phyloP scores from a whole-genome alignment of 2,888 invertebrate genomes.

The Dorcus hopei region DNA sequence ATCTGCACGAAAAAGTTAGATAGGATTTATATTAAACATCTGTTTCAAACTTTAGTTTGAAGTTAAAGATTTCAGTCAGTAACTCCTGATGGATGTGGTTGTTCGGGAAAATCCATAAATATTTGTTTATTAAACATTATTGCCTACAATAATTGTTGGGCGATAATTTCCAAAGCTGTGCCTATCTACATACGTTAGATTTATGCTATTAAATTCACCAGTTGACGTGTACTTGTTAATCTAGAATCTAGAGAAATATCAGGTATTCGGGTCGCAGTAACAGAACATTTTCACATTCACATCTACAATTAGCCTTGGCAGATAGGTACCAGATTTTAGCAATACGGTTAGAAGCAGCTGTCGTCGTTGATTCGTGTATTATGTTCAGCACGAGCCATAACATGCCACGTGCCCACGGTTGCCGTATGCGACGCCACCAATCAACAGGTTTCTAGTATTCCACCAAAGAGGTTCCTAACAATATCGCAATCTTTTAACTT shows the following conservation, averaged over 20 bases:
- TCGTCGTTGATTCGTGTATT: slow-evolving; percentile 14
- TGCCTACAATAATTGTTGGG: no score
- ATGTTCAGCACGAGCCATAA: slow-evolving; percentile 4
- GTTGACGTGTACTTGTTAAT: neutral
- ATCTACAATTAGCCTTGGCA: neutral
- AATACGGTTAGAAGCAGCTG: slow-evolving; percentile 15
- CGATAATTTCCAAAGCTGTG: no score
- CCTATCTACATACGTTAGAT: no score
- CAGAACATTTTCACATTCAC: neutral
- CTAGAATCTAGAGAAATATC: neutral
- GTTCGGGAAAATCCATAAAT: no score
- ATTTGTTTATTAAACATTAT: no score
- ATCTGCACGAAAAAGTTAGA: no score
- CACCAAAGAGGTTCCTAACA: neutral
- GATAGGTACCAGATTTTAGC: slow-evolving; percentile 12
- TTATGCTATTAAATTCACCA: no score
- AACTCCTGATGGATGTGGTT: no score
- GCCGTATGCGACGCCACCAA: slow-evolving; percentile 6
- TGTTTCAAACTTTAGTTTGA: no score
- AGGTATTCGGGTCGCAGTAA: neutral
- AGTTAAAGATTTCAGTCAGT: no score
- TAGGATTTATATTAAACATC: no score
- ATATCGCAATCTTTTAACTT: no score
- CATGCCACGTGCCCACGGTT: slow-evolving; percentile 10
- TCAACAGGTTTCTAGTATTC: neutral